Percentiles rank a stretch among this genome's conserved stretches.
Conservation (phyloP, 2,113 vertebrate genomes). For the Furnarius figulus region DNA sequence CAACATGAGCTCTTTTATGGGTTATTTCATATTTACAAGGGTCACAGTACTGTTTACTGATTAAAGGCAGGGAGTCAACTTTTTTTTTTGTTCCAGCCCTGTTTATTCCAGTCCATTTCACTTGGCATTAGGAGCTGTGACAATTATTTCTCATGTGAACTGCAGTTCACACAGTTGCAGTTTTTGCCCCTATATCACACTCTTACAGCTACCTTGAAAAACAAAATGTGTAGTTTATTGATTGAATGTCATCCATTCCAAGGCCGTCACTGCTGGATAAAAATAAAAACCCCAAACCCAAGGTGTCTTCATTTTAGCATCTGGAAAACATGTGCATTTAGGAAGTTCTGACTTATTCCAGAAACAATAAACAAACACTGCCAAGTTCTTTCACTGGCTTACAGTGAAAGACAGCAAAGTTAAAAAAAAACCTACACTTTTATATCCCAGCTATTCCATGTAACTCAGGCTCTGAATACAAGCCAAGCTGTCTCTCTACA, state of each 20-base stretch:
- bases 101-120: background rate
- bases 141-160: background rate
- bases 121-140: background rate
- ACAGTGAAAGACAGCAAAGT: background rate
- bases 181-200: background rate
- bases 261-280: background rate
- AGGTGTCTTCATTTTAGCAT: slow-evolving; percentile 6
- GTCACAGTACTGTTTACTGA: background rate
- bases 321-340: slow-evolving; percentile 10
- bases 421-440: background rate
- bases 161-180: background rate
- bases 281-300: background rate
- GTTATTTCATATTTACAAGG: background rate
- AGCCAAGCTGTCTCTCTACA: background rate
- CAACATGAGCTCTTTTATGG: background rate
- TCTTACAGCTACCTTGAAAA: background rate
- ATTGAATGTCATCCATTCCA: background rate
- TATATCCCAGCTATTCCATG: background rate
- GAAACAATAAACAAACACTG: background rate
- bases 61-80: background rate
- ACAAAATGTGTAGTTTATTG: background rate
- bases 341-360: slow-evolving; percentile 20
- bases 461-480: background rate
- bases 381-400: slow-evolving; percentile 9
- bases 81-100: background rate